Evolutionary conservation across 1,140 invertebrate genomes (phyloP).

Genomic region (Panagrolaimus sp.): DNA sequence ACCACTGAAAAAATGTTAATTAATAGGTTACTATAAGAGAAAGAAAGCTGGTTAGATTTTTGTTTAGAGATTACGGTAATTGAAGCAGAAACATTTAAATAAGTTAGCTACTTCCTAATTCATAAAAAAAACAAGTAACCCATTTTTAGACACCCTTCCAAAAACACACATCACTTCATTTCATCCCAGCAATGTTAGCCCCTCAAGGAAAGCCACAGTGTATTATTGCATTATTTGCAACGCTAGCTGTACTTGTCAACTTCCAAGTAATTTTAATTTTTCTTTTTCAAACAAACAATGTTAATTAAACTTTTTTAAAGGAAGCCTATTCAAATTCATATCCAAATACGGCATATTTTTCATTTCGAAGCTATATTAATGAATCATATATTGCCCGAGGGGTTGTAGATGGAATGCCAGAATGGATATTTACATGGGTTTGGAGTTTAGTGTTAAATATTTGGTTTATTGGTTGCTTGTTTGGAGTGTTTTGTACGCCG

Average conservation of each 20-base stretch:
- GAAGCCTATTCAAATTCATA: slow-evolving; percentile 52
- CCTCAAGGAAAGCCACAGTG: not conserved
- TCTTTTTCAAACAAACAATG: no score
- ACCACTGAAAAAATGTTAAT: slow-evolving; percentile 21
- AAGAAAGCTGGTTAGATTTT: no score
- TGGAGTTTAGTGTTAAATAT: slow-evolving; percentile 48
- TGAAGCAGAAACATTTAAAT: no score
- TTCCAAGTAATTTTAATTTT: slow-evolving; percentile 27
- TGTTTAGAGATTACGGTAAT: no score
- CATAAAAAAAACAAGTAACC: no score
- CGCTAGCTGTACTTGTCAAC: slow-evolving; percentile 1
- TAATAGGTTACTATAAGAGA: not conserved
- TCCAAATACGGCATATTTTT: slow-evolving; percentile 42
- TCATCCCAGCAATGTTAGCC: no score
- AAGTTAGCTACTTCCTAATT: no score
- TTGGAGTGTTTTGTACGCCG: slow-evolving; percentile 47
- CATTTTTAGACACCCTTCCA: no score
- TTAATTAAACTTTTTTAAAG: no score
- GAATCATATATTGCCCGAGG: slow-evolving; percentile 40
- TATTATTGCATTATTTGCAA: not conserved
- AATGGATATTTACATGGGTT: slow-evolving; percentile 46
- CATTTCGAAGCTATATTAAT: slow-evolving; percentile 44
- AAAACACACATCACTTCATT: no score
- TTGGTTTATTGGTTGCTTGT: slow-evolving; percentile 49
- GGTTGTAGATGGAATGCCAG: slow-evolving; percentile 21